phyloP scores from a whole-genome alignment of 1,140 invertebrate genomes.

The Leucophenga varia region DNA sequence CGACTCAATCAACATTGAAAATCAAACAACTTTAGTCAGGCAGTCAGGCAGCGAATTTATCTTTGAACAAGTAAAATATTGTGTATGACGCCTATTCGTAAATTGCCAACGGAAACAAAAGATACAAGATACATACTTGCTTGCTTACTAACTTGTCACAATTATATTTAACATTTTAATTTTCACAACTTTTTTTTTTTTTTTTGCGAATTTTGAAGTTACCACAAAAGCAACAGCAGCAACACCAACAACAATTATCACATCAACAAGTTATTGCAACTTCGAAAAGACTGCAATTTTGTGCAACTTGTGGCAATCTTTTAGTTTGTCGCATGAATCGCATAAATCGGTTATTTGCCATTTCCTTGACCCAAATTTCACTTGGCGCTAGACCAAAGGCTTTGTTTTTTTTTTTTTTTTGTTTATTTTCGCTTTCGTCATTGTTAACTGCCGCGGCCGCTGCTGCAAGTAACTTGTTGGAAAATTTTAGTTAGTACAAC shows the following conservation, averaged over 20 bases:
- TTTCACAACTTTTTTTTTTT: too few relatives aligned
- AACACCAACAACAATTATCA: slow-evolving; percentile 11
- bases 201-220: too few relatives aligned
- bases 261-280: slow-evolving; percentile 31
- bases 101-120: slow-evolving; percentile 24
- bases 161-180: background rate
- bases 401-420: too few relatives aligned
- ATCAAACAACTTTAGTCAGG: background rate
- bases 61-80: too few relatives aligned
- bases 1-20: slow-evolving; percentile 23
- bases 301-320: background rate
- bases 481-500: background rate
- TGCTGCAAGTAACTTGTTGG: background rate
- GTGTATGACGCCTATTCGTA: too few relatives aligned
- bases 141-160: slow-evolving; percentile 26
- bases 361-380: slow-evolving; percentile 53
- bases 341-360: slow-evolving; percentile 41
- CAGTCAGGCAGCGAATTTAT: too few relatives aligned
- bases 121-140: slow-evolving; percentile 22
- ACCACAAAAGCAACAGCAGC: too few relatives aligned
- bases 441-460: slow-evolving; percentile 2
- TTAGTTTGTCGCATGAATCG: slow-evolving; percentile 4
- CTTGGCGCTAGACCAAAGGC: slow-evolving; percentile 28
- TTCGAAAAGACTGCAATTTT: slow-evolving; percentile 12
- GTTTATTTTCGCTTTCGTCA: slow-evolving; percentile 18